A percentile compares a stretch with the other conserved stretches of the same genome.
These are phyloP conservation scores for Lysandra bellargus DNA, from an alignment of 2,888 invertebrate species.

Conservation along the genomic window DNA sequence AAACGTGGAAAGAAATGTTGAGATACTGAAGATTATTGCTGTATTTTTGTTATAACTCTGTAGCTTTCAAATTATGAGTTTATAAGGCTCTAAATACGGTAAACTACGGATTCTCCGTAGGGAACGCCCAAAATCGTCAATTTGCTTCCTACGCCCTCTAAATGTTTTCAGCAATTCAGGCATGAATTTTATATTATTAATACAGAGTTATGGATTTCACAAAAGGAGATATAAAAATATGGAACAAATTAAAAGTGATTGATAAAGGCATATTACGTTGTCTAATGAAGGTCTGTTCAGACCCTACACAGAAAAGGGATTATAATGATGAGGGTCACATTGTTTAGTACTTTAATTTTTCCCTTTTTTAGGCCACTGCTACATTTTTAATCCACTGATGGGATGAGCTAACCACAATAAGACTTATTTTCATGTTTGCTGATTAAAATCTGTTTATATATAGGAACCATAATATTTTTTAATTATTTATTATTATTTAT, in stretches of 20 bases:
- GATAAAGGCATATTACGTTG: neutral
- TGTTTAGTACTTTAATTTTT: constrained; percentile 5
- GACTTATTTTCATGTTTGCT: neutral
- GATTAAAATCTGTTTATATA: neutral
- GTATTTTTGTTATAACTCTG: no score
- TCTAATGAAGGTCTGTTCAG: constrained; percentile 1
- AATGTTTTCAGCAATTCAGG: no score
- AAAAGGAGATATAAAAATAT: neutral
- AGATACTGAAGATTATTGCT: no score
- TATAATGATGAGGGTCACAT: constrained; percentile 11
- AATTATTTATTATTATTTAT: no score
- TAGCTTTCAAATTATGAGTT: no score
- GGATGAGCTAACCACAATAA: neutral
- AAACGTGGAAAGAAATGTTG: no score
- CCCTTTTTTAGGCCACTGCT: constrained; percentile 10
- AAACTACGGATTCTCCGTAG: no score
- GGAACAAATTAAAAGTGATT: neutral
- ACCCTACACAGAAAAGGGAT: neutral
- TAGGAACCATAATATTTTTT: neutral
- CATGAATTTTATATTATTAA: no score
- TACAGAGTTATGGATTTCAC: no score
- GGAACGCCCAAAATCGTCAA: no score
- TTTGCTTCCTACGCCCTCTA: no score
- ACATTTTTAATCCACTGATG: constrained; percentile 9
- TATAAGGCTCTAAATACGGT: no score